Evolutionary conservation across 2,113 vertebrate genomes (phyloP).

Genomic region (Pseudonaja textilis): DNA sequence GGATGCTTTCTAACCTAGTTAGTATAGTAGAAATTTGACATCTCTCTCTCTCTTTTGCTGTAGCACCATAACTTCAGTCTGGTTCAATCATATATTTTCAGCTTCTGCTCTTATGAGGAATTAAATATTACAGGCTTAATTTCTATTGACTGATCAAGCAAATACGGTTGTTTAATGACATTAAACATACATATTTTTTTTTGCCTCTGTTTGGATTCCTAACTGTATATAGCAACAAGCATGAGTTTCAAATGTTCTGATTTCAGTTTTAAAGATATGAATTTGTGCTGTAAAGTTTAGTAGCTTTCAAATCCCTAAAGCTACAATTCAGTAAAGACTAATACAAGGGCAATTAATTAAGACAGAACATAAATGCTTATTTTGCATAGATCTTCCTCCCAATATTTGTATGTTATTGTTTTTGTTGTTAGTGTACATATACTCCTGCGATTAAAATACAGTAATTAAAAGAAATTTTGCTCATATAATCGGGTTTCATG

Average conservation of each 20-base stretch:
- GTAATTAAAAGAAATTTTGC: background rate
- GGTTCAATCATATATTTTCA: background rate
- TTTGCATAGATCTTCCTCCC: background rate
- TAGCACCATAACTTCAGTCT: background rate
- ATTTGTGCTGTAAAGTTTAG: background rate
- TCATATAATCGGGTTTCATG: background rate
- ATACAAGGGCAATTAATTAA: background rate
- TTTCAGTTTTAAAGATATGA: slow-evolving; percentile 13
- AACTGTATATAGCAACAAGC: background rate
- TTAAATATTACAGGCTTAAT: background rate
- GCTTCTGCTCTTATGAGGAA: background rate
- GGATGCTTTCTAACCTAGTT: background rate
- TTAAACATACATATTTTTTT: background rate
- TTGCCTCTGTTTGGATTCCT: background rate
- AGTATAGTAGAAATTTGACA: background rate
- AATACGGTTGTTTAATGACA: background rate
- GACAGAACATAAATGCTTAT: background rate
- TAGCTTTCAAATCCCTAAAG: background rate
- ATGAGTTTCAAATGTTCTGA: background rate
- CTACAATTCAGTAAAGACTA: background rate
- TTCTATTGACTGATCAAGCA: background rate
- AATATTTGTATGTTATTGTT: background rate
- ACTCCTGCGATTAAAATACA: background rate
- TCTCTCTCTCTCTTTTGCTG: background rate
- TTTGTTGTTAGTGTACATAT: background rate